Evolutionary conservation across 1,140 invertebrate genomes (phyloP).

Genomic region (Pemphigus obesinymphae): DNA sequence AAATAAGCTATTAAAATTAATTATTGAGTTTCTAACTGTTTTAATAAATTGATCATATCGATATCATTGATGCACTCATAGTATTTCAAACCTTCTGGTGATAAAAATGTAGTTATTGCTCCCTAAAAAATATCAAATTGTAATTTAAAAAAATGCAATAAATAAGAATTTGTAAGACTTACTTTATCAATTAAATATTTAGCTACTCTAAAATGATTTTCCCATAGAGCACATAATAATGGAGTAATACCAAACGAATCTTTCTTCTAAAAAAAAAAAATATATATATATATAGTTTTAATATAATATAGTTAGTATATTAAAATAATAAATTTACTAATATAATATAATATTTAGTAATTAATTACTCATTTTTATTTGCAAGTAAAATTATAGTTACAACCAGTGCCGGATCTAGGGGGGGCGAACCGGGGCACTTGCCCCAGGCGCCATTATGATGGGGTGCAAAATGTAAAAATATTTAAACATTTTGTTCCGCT

Average conservation of each 20-base stretch:
- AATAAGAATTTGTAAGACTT: neutral
- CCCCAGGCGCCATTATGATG: too few relatives aligned
- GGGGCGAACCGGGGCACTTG: too few relatives aligned
- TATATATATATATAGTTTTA: too few relatives aligned
- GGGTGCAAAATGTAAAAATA: too few relatives aligned
- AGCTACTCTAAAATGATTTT: conserved; percentile 30
- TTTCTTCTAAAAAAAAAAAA: conserved; percentile 18
- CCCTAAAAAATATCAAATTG: conserved; percentile 16
- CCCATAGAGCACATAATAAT: conserved; percentile 25
- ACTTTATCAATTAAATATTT: conserved; percentile 35
- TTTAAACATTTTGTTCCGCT: too few relatives aligned
- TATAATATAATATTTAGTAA: too few relatives aligned
- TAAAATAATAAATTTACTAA: too few relatives aligned
- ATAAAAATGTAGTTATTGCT: conserved; percentile 10
- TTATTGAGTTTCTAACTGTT: conserved; percentile 18
- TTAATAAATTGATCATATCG: conserved; percentile 35
- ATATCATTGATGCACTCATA: conserved; percentile 30
- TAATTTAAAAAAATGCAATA: neutral
- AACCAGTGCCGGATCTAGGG: too few relatives aligned
- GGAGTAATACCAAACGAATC: conserved; percentile 35
- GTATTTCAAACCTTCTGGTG: conserved; percentile 19
- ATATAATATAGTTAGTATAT: too few relatives aligned
- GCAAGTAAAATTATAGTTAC: too few relatives aligned
- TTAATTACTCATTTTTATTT: too few relatives aligned
- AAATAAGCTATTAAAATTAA: neutral